These are phyloP conservation scores for Eustalomyia histrio DNA, from an alignment of 2,888 invertebrate species.

Conservation along the genomic window DNA sequence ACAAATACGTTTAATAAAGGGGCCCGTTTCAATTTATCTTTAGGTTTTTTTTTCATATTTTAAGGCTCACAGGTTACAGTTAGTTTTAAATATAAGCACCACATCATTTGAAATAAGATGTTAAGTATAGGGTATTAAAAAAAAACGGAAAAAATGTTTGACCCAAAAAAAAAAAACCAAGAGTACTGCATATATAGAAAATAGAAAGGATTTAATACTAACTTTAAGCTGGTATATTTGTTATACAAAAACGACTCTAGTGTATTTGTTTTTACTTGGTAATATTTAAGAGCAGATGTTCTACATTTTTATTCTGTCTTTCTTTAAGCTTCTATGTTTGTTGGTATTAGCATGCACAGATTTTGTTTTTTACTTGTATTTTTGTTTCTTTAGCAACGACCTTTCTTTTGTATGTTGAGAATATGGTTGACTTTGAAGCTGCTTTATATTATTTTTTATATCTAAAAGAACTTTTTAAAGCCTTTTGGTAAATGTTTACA, in stretches of 20 bases:
- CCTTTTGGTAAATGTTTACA: not conserved
- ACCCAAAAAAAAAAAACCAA: not conserved
- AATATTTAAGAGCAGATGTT: not conserved
- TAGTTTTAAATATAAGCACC: too few relatives aligned
- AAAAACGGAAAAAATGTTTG: not conserved
- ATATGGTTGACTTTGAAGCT: slow-evolving; percentile 4
- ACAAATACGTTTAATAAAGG: too few relatives aligned
- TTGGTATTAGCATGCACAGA: slow-evolving; percentile 21
- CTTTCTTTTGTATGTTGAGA: not conserved
- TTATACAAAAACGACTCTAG: not conserved
- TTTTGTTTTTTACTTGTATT: slow-evolving; percentile 15
- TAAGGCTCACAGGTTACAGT: too few relatives aligned
- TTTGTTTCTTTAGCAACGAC: not conserved
- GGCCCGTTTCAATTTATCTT: too few relatives aligned
- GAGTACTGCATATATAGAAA: not conserved
- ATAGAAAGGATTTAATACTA: not conserved
- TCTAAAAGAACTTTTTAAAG: not conserved
- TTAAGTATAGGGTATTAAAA: not conserved
- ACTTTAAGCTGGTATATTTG: not conserved
- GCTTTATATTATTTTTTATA: not conserved
- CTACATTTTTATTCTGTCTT: slow-evolving; percentile 8
- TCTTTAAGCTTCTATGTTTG: slow-evolving; percentile 32
- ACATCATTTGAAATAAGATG: too few relatives aligned
- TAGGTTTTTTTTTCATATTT: too few relatives aligned
- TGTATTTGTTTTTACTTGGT: not conserved